A percentile compares a stretch with the other conserved stretches of the same genome.
phyloP scores from a whole-genome alignment of 2,888 invertebrate genomes.

The Drosophila borborema region DNA sequence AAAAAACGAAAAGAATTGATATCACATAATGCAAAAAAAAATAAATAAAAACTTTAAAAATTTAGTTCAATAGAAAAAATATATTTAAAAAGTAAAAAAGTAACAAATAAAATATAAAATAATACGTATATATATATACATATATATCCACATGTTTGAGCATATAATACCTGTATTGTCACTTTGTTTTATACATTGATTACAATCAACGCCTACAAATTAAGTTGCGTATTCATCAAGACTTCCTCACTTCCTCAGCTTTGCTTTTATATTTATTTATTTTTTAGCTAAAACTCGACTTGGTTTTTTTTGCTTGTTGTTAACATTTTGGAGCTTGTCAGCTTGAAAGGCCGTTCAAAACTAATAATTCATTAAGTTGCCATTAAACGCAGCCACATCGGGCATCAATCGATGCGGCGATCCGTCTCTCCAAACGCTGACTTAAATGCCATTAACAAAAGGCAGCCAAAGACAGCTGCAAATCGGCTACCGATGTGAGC shows the following conservation, averaged over 20 bases:
- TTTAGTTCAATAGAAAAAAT: background rate
- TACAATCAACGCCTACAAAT: slow-evolving; percentile 21
- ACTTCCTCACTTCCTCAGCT: slow-evolving; percentile 40
- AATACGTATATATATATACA: background rate
- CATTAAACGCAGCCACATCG: slow-evolving; percentile 60
- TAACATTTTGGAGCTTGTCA: slow-evolving; percentile 41
- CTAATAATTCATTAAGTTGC: slow-evolving; percentile 76
- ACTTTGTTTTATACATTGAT: slow-evolving; percentile 5
- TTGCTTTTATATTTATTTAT: slow-evolving; percentile 8
- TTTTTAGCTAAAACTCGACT: slow-evolving; percentile 38
- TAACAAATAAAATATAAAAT: background rate
- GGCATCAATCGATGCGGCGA: slow-evolving; percentile 40
- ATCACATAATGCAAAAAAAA: background rate
- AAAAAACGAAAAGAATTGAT: background rate
- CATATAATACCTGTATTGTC: background rate
- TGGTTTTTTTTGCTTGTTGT: slow-evolving; percentile 26
- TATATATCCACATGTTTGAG: too few species aligned
- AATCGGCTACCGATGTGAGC: slow-evolving; percentile 62
- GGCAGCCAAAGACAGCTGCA: slow-evolving; percentile 39
- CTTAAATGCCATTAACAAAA: slow-evolving; percentile 71
- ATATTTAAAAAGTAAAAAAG: background rate
- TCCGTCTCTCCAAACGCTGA: slow-evolving; percentile 2
- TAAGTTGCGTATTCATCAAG: background rate
- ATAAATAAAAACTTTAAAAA: background rate
- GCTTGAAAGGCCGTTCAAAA: slow-evolving; percentile 52